Conservation (phyloP, 2,797 vertebrate species). For the Micropoecilia bifurca region DNA sequence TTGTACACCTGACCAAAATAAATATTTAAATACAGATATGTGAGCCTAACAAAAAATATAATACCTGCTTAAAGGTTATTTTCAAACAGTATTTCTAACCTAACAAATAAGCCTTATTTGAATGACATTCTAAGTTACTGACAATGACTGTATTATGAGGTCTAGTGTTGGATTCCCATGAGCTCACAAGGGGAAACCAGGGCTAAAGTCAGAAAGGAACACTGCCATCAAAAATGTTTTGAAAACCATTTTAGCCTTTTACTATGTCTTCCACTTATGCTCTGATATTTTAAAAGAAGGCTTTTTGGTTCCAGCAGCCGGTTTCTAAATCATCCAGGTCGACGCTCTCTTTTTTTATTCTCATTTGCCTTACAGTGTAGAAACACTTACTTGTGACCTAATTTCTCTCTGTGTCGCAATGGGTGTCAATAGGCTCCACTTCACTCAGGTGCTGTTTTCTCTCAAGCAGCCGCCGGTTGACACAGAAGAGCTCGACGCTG, state of each 20-base stretch:
- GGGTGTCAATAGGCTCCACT: constrained; percentile 33
- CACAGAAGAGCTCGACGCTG: constrained; percentile 39
- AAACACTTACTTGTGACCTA: constrained; percentile 25
- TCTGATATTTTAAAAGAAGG: neutral
- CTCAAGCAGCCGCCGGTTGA: constrained; percentile 40
- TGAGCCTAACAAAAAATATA: neutral
- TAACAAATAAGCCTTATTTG: neutral
- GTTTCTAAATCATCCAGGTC: neutral
- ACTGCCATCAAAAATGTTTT: neutral
- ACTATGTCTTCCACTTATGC: neutral
- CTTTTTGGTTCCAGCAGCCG: neutral
- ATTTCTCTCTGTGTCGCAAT: constrained; percentile 26
- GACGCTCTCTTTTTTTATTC: neutral
- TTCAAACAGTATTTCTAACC: neutral
- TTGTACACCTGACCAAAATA: neutral
- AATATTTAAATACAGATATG: neutral
- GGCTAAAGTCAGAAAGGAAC: neutral
- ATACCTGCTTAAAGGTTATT: neutral
- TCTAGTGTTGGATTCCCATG: neutral
- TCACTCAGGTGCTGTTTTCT: constrained; percentile 38
- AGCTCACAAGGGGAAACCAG: neutral
- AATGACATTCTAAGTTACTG: neutral
- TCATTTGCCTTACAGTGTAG: constrained; percentile 7
- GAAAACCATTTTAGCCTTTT: neutral
- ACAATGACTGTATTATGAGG: neutral